Percentiles rank a stretch among this genome's conserved stretches.
Conservation (phyloP, 2,113 vertebrate species). For the Silurus glanis region DNA sequence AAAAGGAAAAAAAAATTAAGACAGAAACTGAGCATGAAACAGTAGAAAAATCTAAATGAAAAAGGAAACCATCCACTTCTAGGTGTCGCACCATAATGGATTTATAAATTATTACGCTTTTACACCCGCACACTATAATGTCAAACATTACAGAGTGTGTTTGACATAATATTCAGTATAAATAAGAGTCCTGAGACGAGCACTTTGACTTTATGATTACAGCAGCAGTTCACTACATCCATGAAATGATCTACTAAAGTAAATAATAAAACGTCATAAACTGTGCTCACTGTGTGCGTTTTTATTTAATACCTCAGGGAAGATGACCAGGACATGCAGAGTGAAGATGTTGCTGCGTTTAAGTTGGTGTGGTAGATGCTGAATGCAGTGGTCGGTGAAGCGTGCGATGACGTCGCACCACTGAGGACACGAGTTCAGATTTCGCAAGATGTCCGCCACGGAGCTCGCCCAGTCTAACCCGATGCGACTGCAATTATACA, state of each 20-base stretch:
- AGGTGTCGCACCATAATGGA: too few species aligned
- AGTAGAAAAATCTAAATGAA: too few species aligned
- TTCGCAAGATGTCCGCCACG: constrained; percentile 89
- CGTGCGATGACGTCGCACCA: constrained; percentile 84
- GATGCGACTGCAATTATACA: constrained; percentile 76
- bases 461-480: constrained; percentile 96
- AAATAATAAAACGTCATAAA: neutral
- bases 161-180: neutral
- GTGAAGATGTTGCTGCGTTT: constrained; percentile 96
- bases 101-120: too few species aligned
- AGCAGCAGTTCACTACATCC: neutral
- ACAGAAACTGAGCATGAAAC: too few species aligned
- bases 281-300: neutral
- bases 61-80: too few species aligned
- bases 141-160: neutral
- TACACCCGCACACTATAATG: neutral
- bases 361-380: constrained; percentile 86
- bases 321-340: constrained; percentile 90
- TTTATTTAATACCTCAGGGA: constrained; percentile 83
- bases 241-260: neutral
- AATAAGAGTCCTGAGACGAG: neutral
- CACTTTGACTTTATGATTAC: too few species aligned
- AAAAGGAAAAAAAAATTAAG: too few species aligned
- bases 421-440: constrained; percentile 80
- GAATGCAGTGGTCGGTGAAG: constrained; percentile 90